A percentile compares a stretch with the other conserved stretches of the same genome.
Conservation (phyloP, 1,140 invertebrate species). For the Papilio aristodemus region DNA sequence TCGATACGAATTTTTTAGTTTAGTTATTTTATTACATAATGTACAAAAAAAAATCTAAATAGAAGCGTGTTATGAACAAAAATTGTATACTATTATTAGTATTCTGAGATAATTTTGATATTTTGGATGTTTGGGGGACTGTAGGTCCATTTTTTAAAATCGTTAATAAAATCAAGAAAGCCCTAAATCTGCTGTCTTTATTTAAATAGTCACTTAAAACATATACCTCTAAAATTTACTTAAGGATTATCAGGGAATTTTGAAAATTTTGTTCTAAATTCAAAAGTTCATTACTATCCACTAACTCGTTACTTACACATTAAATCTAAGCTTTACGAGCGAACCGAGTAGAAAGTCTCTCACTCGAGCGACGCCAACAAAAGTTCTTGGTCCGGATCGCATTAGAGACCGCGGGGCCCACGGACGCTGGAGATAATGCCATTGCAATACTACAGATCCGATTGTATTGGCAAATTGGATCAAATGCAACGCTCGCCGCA, state of each 20-base stretch:
- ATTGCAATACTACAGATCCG: conserved; percentile 76
- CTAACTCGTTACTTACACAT: conserved; percentile 32
- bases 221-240: neutral
- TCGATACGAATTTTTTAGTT: neutral
- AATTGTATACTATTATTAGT: too few species aligned
- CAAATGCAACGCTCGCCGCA: conserved; percentile 77
- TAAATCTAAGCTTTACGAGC: conserved; percentile 32
- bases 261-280: neutral
- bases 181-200: too few species aligned
- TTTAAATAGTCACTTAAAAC: too few species aligned
- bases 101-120: too few species aligned
- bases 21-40: neutral
- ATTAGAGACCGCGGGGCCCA: conserved; percentile 68
- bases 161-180: too few species aligned
- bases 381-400: conserved; percentile 62
- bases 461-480: conserved; percentile 81
- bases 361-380: conserved; percentile 42
- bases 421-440: conserved; percentile 69
- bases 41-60: neutral
- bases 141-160: too few species aligned
- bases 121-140: too few species aligned
- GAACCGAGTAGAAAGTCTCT: conserved; percentile 28
- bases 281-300: conserved; percentile 20
- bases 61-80: neutral
- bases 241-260: neutral